Evolutionary conservation across 2,888 invertebrate species (phyloP).

Genomic region (Dastarcus helophoroides): DNA sequence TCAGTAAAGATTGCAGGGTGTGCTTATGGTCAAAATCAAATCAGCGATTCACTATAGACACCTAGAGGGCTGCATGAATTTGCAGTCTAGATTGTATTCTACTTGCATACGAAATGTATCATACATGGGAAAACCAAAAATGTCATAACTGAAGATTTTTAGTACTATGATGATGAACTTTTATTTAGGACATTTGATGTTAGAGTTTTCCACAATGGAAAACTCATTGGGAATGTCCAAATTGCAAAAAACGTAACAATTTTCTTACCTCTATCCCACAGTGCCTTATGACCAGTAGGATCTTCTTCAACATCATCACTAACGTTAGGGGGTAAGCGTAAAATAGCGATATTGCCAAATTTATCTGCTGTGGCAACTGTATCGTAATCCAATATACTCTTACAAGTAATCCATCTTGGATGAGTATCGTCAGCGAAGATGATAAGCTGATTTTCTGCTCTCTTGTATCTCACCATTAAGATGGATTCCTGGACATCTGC

Average conservation of each 20-base stretch:
- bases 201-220: too few relatives aligned
- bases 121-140: conserved; percentile 12
- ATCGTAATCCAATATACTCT: conserved; percentile 87
- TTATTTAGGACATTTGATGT: too few relatives aligned
- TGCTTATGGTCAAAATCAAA: too few relatives aligned
- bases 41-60: neutral
- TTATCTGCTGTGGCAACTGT: conserved; percentile 95
- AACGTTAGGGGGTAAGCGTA: conserved; percentile 74
- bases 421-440: conserved; percentile 98
- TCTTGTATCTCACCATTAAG: conserved; percentile 88
- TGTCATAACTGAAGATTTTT: conserved; percentile 3
- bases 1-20: too few relatives aligned
- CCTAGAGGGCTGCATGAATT: too few relatives aligned
- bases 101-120: too few relatives aligned
- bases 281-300: conserved; percentile 94
- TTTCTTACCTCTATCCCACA: conserved; percentile 79
- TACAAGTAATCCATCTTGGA: conserved; percentile 91
- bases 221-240: too few relatives aligned
- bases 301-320: conserved; percentile 99
- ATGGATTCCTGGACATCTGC: conserved; percentile 96
- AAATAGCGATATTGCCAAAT: conserved; percentile 88
- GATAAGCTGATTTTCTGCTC: conserved; percentile 92
- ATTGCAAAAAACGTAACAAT: too few relatives aligned
- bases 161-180: conserved; percentile 14
- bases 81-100: too few relatives aligned